Base-by-base conservation (phyloP, 1,140 invertebrate species). In the Formica selysi region DNA sequence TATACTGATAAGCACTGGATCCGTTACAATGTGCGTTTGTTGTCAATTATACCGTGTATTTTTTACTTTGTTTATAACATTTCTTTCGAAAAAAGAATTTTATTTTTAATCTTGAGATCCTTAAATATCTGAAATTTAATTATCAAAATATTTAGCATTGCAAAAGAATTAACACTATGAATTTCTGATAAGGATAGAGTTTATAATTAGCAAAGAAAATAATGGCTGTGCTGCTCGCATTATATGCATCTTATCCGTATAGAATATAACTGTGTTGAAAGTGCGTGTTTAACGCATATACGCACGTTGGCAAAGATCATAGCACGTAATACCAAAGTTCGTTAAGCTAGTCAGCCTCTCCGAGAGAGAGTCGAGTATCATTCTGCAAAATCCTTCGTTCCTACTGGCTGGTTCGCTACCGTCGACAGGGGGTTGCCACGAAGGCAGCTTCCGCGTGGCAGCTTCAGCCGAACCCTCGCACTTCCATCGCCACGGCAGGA, bases 401-500 rank as follows among this genome's bases (percentile, higher is more conserved):
- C 54, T 83, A 83, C 79, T 74, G 79, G 79, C 38, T 81, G 79
- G 29, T 26, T 74, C 41, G 38, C 54, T 74, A 51, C 51, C 71
- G 71, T 74, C 71, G 79, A 83, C 79, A 83, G 79, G 38, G 78
- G 79, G 79, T 83, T 83, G 68, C 68, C 73, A 22, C 26, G 79
- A 86, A 67, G 51, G 76, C 76, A 61, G 85, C 85, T 80, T 48
- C 68, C 62, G 48, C 48, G 67, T 48, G 61, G 62, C 62, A 62
- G 85, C 54, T 85, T 59, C 80, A 62, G 85, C 22, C 84, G 76
- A 86, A 86, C 85, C 76, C 80, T 76, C 85, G 86, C 88, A 84
- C 91, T 92, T 93, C 92, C 92, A 93, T 94, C 94, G 92, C 91
- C 91, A 93, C 90, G 87, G 81, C 87, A 83, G 93, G 94, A 95